These are phyloP conservation scores for Enteromius paludinosus DNA, from an alignment of 2,797 vertebrate species.

Conservation along the genomic window DNA sequence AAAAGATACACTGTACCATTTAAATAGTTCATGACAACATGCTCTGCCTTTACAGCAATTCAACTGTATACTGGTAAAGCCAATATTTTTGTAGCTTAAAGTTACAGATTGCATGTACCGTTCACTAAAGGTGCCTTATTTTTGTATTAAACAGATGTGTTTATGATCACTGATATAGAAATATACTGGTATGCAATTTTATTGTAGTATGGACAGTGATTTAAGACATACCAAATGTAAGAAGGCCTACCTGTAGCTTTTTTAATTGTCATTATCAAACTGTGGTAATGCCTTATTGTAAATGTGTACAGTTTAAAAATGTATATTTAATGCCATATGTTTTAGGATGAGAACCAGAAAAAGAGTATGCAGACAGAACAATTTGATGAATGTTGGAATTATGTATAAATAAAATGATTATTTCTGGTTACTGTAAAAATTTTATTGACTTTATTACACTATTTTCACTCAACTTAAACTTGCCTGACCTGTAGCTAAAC, in stretches of 20 bases:
- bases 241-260: background rate
- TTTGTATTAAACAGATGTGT: background rate
- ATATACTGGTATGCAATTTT: background rate
- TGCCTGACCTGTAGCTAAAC: background rate
- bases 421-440: constrained; percentile 18
- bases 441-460: background rate
- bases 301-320: constrained; percentile 3
- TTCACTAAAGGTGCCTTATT: constrained; percentile 10
- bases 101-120: constrained; percentile 16
- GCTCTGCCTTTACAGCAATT: background rate
- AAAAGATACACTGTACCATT: background rate
- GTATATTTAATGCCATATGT: constrained; percentile 1
- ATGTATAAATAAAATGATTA: background rate
- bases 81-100: constrained; percentile 5
- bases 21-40: constrained; percentile 5
- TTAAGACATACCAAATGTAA: background rate
- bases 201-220: background rate
- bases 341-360: background rate
- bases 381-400: background rate
- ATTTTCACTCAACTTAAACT: background rate
- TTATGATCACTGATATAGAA: background rate
- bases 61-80: background rate
- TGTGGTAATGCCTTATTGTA: background rate
- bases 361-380: background rate
- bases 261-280: background rate